Percentiles rank a stretch among this genome's conserved stretches.
phyloP scores from a whole-genome alignment of 1,140 invertebrate species.

The Temnothorax nylanderi region DNA sequence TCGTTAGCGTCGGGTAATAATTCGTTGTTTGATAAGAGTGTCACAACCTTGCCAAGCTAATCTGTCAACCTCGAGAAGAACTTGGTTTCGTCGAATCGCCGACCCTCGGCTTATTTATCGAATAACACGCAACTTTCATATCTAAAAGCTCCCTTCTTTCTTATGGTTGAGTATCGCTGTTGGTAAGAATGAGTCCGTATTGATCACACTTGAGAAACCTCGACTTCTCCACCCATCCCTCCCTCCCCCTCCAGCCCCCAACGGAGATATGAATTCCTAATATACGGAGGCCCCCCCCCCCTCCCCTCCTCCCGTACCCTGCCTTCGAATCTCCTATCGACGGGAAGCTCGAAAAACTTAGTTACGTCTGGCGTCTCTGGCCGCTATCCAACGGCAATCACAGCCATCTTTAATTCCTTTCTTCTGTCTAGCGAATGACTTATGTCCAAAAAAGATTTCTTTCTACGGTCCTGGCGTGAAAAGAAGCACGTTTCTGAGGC shows the following conservation, averaged over 20 bases:
- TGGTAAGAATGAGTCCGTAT: constrained; percentile 79
- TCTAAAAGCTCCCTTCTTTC: background rate
- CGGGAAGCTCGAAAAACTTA: constrained; percentile 74
- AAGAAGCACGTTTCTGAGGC: constrained; percentile 16
- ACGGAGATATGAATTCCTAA: constrained; percentile 82
- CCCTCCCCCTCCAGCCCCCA: constrained; percentile 29
- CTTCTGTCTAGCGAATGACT: constrained; percentile 77
- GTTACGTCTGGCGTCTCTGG: constrained; percentile 76
- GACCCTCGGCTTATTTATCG: background rate
- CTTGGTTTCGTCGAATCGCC: background rate
- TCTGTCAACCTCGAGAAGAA: constrained; percentile 37
- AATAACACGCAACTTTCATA: constrained; percentile 29
- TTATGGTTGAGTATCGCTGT: constrained; percentile 77
- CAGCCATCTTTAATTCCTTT: constrained; percentile 81
- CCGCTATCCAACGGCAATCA: constrained; percentile 80
- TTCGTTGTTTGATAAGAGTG: constrained; percentile 53
- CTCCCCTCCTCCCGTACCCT: background rate
- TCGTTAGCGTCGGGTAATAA: constrained; percentile 22
- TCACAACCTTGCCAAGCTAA: constrained; percentile 40
- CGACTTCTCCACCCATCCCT: constrained; percentile 48
- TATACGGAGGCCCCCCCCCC: constrained; percentile 53
- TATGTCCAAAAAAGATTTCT: constrained; percentile 71
- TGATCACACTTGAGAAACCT: constrained; percentile 79
- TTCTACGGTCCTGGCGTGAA: constrained; percentile 62
- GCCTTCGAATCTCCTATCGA: constrained; percentile 66